These are phyloP conservation scores for Hipposideros armiger DNA, from an alignment of 2,113 vertebrate species.

Conservation along the genomic window DNA sequence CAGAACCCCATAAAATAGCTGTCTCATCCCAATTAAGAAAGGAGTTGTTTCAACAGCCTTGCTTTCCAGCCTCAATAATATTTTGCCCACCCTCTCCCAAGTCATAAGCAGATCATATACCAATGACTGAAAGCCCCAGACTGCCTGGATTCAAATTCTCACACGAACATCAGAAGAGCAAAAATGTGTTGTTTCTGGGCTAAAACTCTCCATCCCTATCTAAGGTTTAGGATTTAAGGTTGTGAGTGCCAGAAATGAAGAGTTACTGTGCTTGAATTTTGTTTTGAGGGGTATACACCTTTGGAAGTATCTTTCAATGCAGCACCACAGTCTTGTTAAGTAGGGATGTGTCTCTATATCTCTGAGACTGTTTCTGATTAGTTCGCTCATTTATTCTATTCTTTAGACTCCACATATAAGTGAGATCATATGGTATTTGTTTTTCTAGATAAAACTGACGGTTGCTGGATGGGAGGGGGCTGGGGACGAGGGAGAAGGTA, in stretches of 20 bases:
- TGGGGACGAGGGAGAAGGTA: too few species aligned
- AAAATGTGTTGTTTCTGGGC: background rate
- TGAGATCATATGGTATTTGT: too few species aligned
- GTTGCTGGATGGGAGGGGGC: too few species aligned
- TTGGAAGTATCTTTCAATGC: background rate
- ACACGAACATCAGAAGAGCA: background rate
- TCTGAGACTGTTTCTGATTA: too few species aligned
- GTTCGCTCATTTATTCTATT: too few species aligned
- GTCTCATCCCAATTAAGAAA: background rate
- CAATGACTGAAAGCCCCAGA: background rate
- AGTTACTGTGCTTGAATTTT: background rate
- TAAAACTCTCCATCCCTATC: background rate
- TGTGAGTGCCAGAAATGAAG: background rate
- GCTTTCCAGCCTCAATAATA: background rate
- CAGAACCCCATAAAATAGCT: background rate
- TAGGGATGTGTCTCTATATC: background rate
- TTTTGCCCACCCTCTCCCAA: background rate
- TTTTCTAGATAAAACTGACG: too few species aligned
- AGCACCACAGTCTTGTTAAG: background rate
- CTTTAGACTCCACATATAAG: too few species aligned
- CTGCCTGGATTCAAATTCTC: background rate
- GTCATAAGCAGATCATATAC: background rate
- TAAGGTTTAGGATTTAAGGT: background rate
- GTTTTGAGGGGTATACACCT: background rate
- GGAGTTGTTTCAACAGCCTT: background rate